Conservation (phyloP, 2,797 vertebrate species). For the Sebastes kiyomatsui region DNA sequence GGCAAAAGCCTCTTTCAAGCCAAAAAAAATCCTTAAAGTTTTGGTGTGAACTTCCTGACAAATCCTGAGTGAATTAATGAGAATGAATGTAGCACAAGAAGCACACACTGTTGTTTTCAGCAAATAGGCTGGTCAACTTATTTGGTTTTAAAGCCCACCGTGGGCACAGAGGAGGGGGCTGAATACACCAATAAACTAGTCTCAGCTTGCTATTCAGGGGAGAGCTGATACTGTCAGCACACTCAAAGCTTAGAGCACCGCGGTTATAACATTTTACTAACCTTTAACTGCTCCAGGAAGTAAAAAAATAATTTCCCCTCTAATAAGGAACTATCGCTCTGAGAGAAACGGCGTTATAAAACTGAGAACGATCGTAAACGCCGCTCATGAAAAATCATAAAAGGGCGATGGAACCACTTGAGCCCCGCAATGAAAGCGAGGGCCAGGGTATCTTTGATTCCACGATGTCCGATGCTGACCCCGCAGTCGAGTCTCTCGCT, state of each 20-base stretch:
- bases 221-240: slow-evolving; percentile 30
- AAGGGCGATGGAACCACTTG: slow-evolving; percentile 55
- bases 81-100: slow-evolving; percentile 48
- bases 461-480: slow-evolving; percentile 45
- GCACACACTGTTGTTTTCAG: slow-evolving; percentile 50
- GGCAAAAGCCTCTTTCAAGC: slow-evolving; percentile 27
- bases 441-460: slow-evolving; percentile 35
- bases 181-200: slow-evolving; percentile 52
- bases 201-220: slow-evolving; percentile 29
- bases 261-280: slow-evolving; percentile 68
- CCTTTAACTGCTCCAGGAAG: slow-evolving; percentile 73
- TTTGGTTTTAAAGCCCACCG: slow-evolving; percentile 56
- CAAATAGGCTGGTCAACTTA: slow-evolving; percentile 46
- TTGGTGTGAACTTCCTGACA: slow-evolving; percentile 50
- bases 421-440: slow-evolving; percentile 45
- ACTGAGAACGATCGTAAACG: slow-evolving; percentile 64
- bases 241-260: slow-evolving; percentile 19
- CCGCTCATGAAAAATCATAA: slow-evolving; percentile 72
- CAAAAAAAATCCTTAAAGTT: slow-evolving; percentile 27
- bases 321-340: slow-evolving; percentile 66
- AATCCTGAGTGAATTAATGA: slow-evolving; percentile 45
- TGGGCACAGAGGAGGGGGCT: slow-evolving; percentile 27
- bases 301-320: slow-evolving; percentile 61
- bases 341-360: slow-evolving; percentile 68
- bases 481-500: slow-evolving; percentile 52